Conservation (phyloP, 2,113 vertebrate genomes). For the Kryptolebias marmoratus region DNA sequence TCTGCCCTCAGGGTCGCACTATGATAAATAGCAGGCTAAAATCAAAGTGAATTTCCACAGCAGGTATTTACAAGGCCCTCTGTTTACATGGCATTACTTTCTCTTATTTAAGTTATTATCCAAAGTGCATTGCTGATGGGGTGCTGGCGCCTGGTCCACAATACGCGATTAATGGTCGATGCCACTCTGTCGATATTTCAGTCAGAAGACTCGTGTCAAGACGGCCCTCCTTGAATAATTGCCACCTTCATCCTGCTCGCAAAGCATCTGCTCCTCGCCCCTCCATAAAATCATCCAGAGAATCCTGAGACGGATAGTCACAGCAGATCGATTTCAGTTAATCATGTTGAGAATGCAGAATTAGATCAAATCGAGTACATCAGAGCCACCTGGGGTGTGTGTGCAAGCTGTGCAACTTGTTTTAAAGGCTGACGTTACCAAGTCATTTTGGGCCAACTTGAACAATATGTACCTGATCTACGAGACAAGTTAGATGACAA, state of each 20-base stretch:
- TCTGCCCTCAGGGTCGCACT: constrained; percentile 17
- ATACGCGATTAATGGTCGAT: constrained; percentile 37
- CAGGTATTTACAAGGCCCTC: constrained; percentile 33
- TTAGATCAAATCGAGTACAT: constrained; percentile 33
- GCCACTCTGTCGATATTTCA: constrained; percentile 51
- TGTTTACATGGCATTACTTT: constrained; percentile 21
- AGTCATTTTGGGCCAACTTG: constrained; percentile 3
- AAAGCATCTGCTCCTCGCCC: constrained; percentile 18
- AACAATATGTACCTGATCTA: neutral
- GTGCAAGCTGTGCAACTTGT: neutral
- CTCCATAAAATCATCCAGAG: constrained; percentile 30
- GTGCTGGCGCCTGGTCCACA: constrained; percentile 24
- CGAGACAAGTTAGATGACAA: neutral
- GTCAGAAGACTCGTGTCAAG: constrained; percentile 31
- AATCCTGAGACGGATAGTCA: constrained; percentile 38
- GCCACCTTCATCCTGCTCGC: constrained; percentile 24
- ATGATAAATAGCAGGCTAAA: constrained; percentile 15
- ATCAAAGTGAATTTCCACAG: constrained; percentile 29
- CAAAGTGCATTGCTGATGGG: constrained; percentile 36
- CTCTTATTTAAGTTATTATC: constrained; percentile 40
- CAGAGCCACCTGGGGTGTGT: neutral
- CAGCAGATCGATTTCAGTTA: constrained; percentile 55
- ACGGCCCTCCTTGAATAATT: constrained; percentile 46
- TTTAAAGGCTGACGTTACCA: neutral
- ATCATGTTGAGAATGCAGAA: constrained; percentile 51